Base-by-base conservation (phyloP, 1,140 invertebrate genomes). In the Pararge aegeria region DNA sequence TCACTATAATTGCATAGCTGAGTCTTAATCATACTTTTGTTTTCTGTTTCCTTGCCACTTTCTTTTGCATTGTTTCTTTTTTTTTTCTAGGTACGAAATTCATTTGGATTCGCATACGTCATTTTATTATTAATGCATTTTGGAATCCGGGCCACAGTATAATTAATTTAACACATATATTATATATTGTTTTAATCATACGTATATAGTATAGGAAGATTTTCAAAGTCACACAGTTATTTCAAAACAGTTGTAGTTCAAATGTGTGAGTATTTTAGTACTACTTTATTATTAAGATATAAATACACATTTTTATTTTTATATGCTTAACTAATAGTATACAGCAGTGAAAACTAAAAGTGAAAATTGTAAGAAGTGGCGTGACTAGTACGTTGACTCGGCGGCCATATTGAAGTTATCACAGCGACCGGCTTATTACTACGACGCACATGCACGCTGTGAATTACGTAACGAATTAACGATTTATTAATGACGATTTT, bases 11-110 rank as follows among this genome's bases (percentile, higher is more conserved):
- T 78, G 58, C 53, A 55, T 62, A 53, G 42, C 61, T 13, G 24
- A 24, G 51, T 59, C n/a, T 61, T 42, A 42, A 54, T 50, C 46
- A 66, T 58, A 75, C 63, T 77, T 70, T 74, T 72, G 59, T 70
- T 75, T 75, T 73, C 62, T 59, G 51, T 56, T 65, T 18, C 55
- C 64, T 72, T 71, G 67, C 61, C 55, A 69, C 70, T 78, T 75
- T 75, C 70, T 70, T 70, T 44, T 24, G 19, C 64, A 63, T 60
- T 64, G 54, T 64, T 51, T 27, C 34, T 16, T 34, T 51, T 58
- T 53, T 51, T 62, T 59, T 10, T 46, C n/a, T n/a, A n/a, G n/a
- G n/a, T n/a, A n/a, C n/a, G n/a, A n/a, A n/a, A n/a, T n/a, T n/a
- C n/a, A n/a, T n/a, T n/a, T n/a, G n/a, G n/a, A n/a, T n/a, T n/a